Evolutionary conservation across 2,797 vertebrate species (phyloP).

Genomic region (Tamandua tetradactyla): DNA sequence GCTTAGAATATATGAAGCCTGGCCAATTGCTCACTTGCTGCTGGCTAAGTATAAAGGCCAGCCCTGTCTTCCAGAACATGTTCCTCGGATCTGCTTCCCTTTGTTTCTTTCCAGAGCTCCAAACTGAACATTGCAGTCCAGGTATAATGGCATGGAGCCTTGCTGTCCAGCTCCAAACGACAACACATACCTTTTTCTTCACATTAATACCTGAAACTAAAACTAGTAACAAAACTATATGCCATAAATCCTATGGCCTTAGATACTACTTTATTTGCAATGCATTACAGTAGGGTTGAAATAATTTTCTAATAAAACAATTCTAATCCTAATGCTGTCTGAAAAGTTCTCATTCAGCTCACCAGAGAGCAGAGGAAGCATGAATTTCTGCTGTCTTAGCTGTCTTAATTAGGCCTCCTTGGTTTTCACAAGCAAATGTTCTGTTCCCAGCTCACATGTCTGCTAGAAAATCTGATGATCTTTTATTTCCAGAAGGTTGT

Average conservation of each 20-base stretch:
- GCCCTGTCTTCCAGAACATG: not conserved
- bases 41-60: constrained; percentile 1
- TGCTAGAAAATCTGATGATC: not conserved
- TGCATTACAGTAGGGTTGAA: not conserved
- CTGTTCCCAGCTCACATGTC: not conserved
- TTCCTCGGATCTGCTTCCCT: not conserved
- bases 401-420: not conserved
- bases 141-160: not conserved
- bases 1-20: not conserved
- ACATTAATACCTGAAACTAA: not conserved
- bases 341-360: not conserved
- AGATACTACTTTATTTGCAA: not conserved
- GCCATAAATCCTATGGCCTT: not conserved
- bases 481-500: not conserved
- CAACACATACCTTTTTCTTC: not conserved
- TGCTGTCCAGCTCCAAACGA: not conserved
- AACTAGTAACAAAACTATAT: not conserved
- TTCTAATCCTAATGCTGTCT: not conserved
- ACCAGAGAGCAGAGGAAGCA: not conserved
- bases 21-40: not conserved
- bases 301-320: not conserved
- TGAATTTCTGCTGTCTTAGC: not conserved
- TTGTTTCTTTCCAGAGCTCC: not conserved
- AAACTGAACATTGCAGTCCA: not conserved
- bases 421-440: not conserved